phyloP scores from a whole-genome alignment of 37 sponge, comb jelly and placozoan species.

The Geodia barretti region DNA sequence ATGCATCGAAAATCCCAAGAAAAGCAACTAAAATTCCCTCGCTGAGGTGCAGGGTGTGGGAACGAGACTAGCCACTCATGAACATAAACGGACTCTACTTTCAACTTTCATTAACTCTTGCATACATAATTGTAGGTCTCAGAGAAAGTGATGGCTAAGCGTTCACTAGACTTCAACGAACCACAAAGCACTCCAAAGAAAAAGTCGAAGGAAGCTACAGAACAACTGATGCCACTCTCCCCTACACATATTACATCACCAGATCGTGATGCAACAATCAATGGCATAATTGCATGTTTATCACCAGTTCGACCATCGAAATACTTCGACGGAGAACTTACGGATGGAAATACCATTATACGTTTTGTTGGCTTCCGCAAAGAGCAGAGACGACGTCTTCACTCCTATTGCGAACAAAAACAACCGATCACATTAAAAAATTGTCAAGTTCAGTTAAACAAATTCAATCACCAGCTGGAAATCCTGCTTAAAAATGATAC shows the following conservation, averaged over 20 bases:
- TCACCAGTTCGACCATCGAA: background rate
- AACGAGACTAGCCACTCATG: too few species aligned
- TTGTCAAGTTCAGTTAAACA: background rate
- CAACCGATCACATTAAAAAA: background rate
- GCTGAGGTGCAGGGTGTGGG: too few species aligned
- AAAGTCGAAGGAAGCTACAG: background rate
- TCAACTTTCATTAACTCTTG: too few species aligned
- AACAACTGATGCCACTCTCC: background rate
- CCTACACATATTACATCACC: background rate
- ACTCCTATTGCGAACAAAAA: background rate
- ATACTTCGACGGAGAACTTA: constrained; percentile 5
- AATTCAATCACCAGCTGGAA: background rate
- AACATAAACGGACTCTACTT: too few species aligned
- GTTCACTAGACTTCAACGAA: too few species aligned
- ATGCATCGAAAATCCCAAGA: too few species aligned
- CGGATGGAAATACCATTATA: constrained; percentile 3
- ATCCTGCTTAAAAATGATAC: background rate
- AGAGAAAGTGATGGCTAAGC: background rate
- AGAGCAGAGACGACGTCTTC: background rate
- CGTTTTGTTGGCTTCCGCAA: background rate
- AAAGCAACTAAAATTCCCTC: too few species aligned
- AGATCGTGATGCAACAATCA: background rate
- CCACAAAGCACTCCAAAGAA: background rate
- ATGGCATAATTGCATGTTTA: background rate
- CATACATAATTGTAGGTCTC: too few species aligned